Evolutionary conservation across 2,888 invertebrate genomes (phyloP).

Genomic region (Pycnomerus fuliginosus): DNA sequence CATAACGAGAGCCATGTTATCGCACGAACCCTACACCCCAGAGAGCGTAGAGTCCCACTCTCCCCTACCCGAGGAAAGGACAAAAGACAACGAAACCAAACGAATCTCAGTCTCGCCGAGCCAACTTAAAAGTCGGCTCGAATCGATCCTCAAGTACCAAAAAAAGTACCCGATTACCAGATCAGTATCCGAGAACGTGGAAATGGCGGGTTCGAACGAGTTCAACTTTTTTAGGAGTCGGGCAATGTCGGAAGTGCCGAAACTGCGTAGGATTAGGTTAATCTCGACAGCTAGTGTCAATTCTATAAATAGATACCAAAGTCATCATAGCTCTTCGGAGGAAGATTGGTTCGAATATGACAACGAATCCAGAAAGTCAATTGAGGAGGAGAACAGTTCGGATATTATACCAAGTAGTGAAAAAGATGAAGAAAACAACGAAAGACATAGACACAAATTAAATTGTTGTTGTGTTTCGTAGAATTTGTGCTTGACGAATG

Average conservation of each 20-base stretch:
- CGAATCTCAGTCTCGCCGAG: constrained; percentile 59
- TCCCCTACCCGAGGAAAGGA: constrained; percentile 60
- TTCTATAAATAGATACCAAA: constrained; percentile 45
- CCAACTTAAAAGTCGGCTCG: constrained; percentile 63
- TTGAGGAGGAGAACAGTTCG: constrained; percentile 8
- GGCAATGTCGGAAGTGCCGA: constrained; percentile 45
- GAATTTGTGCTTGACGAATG: constrained; percentile 8
- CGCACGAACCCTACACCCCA: constrained; percentile 77
- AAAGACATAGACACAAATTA: constrained; percentile 3
- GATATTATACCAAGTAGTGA: constrained; percentile 2
- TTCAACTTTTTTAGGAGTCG: constrained; percentile 29
- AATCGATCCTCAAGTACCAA: constrained; percentile 50
- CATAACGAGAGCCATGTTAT: constrained; percentile 52
- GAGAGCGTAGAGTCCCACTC: constrained; percentile 78
- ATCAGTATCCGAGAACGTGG: constrained; percentile 40
- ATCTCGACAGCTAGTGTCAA: constrained; percentile 32
- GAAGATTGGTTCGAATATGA: constrained; percentile 55
- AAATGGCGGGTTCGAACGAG: constrained; percentile 10
- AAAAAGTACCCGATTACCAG: constrained; percentile 37
- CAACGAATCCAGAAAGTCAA: constrained; percentile 9
- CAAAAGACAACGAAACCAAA: constrained; percentile 45
- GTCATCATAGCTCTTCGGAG: constrained; percentile 54
- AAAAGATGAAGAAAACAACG: constrained; percentile 2
- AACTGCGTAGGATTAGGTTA: constrained; percentile 28
- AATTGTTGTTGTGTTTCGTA: constrained; percentile 20